phyloP scores from a whole-genome alignment of 1,140 invertebrate genomes.

The Bombus confusus region DNA sequence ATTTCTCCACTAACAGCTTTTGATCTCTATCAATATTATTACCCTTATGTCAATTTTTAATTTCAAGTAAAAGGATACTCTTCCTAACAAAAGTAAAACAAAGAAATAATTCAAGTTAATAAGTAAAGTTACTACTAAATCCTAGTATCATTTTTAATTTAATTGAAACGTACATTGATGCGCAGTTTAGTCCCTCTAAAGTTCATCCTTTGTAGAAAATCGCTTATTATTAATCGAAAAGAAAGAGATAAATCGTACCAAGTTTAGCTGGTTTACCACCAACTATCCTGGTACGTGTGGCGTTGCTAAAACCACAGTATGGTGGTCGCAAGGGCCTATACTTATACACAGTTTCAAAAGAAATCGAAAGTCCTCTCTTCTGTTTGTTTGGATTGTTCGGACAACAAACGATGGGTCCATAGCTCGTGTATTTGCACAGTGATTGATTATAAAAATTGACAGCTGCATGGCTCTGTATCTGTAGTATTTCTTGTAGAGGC shows the following conservation, averaged over 20 bases:
- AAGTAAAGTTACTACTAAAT: too few relatives aligned
- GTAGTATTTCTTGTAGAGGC: slow-evolving; percentile 75
- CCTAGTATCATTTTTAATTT: too few relatives aligned
- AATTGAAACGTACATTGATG: too few relatives aligned
- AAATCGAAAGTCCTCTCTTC: not conserved
- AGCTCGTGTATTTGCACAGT: slow-evolving; percentile 82
- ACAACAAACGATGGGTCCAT: slow-evolving; percentile 83
- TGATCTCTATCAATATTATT: too few relatives aligned
- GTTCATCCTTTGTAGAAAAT: not conserved
- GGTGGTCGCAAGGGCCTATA: slow-evolving; percentile 64
- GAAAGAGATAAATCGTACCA: slow-evolving; percentile 49
- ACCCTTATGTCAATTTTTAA: too few relatives aligned
- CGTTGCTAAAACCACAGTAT: slow-evolving; percentile 71
- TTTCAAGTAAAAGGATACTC: too few relatives aligned
- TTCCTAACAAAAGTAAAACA: rapidly evolving
- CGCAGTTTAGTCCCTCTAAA: too few relatives aligned
- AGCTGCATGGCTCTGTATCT: slow-evolving; percentile 61
- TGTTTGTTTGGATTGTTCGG: slow-evolving; percentile 23
- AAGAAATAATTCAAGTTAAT: too few relatives aligned
- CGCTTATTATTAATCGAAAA: not conserved
- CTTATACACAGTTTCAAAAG: not conserved
- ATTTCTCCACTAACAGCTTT: too few relatives aligned
- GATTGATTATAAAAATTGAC: slow-evolving; percentile 81
- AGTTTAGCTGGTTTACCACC: slow-evolving; percentile 69
- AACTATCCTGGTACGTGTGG: slow-evolving; percentile 61